phyloP scores from a whole-genome alignment of 2,113 vertebrate genomes.

The Probosciger aterrimus region DNA sequence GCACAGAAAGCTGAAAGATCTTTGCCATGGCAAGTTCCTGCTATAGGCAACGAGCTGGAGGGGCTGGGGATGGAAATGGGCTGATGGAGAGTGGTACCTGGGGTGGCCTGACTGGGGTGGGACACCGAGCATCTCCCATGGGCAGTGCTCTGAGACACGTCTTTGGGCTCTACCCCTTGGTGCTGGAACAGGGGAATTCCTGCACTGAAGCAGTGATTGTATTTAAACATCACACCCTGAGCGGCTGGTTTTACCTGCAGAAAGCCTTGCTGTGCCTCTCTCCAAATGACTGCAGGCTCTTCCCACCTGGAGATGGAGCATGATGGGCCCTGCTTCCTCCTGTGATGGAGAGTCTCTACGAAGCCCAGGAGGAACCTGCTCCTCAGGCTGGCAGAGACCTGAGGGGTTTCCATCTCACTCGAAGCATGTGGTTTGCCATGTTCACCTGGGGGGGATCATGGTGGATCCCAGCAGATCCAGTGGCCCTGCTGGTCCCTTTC shows the following conservation, averaged over 20 bases:
- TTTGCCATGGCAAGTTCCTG: rapidly evolving
- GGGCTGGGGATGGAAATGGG: background rate
- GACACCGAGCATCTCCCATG: background rate
- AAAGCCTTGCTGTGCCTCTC: background rate
- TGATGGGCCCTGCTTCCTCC: background rate
- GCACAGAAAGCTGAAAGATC: background rate
- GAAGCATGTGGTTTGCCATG: rapidly evolving
- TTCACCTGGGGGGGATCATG: background rate
- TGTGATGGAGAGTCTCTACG: rapidly evolving
- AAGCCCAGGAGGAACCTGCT: rapidly evolving
- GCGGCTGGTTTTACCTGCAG: background rate
- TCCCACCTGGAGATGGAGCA: background rate
- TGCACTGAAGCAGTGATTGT: background rate
- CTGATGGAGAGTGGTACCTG: background rate
- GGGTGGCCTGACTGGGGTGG: background rate
- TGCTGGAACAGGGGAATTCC: background rate
- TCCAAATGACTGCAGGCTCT: background rate
- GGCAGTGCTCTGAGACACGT: background rate
- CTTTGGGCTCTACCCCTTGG: background rate
- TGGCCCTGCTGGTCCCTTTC: background rate
- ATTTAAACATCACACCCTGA: background rate
- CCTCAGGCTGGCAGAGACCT: background rate
- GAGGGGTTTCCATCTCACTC: background rate
- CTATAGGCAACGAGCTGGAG: background rate
- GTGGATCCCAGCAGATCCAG: background rate